phyloP scores from a whole-genome alignment of 2,113 vertebrate species.

The Ophiodon elongatus region DNA sequence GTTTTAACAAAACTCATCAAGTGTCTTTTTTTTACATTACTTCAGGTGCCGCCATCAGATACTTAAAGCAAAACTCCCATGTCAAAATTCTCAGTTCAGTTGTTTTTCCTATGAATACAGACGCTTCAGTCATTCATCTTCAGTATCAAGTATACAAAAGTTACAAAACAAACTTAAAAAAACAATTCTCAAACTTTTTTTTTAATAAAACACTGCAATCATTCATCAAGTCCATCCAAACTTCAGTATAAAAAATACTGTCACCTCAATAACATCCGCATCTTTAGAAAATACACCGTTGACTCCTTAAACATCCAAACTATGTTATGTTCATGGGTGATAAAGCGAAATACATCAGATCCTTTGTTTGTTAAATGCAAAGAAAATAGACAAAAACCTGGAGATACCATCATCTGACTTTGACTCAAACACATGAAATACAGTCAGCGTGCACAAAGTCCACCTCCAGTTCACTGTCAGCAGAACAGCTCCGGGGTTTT shows the following conservation, averaged over 20 bases:
- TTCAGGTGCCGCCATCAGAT: neutral
- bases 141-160: slow-evolving; percentile 51
- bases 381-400: slow-evolving; percentile 22
- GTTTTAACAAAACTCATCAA: slow-evolving; percentile 40
- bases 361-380: slow-evolving; percentile 19
- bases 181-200: slow-evolving; percentile 11
- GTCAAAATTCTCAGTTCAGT: neutral
- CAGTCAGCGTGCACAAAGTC: slow-evolving; percentile 61
- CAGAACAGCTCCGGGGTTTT: neutral
- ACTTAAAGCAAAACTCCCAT: slow-evolving; percentile 12
- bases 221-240: slow-evolving; percentile 39
- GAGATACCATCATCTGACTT: slow-evolving; percentile 27
- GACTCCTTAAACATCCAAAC: slow-evolving; percentile 18
- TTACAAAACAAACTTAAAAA: slow-evolving; percentile 28
- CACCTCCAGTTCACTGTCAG: slow-evolving; percentile 42
- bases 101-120: slow-evolving; percentile 17
- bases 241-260: slow-evolving; percentile 39
- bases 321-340: neutral
- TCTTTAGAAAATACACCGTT: slow-evolving; percentile 34
- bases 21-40: slow-evolving; percentile 49
- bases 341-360: slow-evolving; percentile 24
- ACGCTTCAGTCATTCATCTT: slow-evolving; percentile 14
- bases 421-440: slow-evolving; percentile 46
- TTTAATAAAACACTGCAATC: slow-evolving; percentile 28
- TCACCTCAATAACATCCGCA: neutral